A percentile compares a stretch with the other conserved stretches of the same genome.
phyloP scores from a whole-genome alignment of 2,797 vertebrate genomes.

The Muscicapa striata region DNA sequence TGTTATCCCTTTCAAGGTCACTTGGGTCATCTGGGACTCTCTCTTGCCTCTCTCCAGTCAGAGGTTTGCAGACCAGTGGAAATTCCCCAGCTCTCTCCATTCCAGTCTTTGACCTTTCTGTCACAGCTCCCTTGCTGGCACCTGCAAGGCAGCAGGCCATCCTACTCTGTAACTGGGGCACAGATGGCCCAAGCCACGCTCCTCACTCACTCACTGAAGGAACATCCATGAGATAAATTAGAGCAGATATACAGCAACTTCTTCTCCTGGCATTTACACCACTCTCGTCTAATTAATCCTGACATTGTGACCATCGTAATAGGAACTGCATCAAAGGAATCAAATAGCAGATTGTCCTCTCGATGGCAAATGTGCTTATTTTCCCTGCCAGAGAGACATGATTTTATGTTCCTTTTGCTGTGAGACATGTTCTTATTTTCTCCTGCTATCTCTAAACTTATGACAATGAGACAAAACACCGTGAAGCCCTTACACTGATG shows the following conservation, averaged over 20 bases:
- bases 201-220: constrained; percentile 49
- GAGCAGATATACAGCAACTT: constrained; percentile 60
- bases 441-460: not conserved
- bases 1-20: not conserved
- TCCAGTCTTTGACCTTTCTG: constrained; percentile 52
- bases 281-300: constrained; percentile 69
- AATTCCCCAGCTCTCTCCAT: constrained; percentile 10
- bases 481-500: not conserved
- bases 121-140: constrained; percentile 24
- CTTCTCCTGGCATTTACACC: constrained; percentile 65
- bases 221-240: constrained; percentile 64
- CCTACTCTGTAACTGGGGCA: constrained; percentile 73
- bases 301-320: constrained; percentile 52
- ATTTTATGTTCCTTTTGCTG: not conserved
- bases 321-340: constrained; percentile 38
- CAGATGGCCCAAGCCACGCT: constrained; percentile 75
- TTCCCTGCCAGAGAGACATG: constrained; percentile 3
- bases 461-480: not conserved
- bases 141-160: constrained; percentile 29
- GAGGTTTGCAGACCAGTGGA: not conserved
- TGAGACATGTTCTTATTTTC: constrained; percentile 4
- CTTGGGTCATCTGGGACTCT: not conserved
- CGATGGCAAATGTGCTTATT: constrained; percentile 38
- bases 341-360: constrained; percentile 58
- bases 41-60: not conserved